Base-by-base conservation (phyloP, 2,113 vertebrate genomes). In the Apodemus speciosus region DNA sequence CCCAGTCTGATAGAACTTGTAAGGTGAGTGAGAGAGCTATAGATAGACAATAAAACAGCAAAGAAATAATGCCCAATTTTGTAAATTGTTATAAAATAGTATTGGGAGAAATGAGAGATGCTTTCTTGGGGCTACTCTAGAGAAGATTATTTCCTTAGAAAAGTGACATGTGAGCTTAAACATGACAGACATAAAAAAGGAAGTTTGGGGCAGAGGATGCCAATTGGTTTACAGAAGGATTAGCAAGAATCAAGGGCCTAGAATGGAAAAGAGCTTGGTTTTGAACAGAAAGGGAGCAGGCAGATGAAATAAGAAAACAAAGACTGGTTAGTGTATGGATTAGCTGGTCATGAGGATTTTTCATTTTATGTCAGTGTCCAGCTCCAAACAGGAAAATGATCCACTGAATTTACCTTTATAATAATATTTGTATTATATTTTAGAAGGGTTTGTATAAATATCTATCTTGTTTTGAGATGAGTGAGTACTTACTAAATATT, bases 261-360 rank as follows among this genome's bases (percentile, higher is more conserved):
- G 35, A 58, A 40, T 58, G 35, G 3, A 30, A 51, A 79, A 71
- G 9, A 86, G 27, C 25, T 73, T 76, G 13, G 20, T 77, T 38
- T 25, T n/a, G 53, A 81, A 25, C 9, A 88, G 38, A 95, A 93
- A 80, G 13, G 32, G 10, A 72, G 23, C 1, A 20, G n/a, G 56
- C 18, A 93, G 76, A 92, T 38, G 9, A 88, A 56, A 90, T 85
- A 27, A 89, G 30, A 64, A 72, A 77, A 62, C 35, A 90, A 79
- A 62, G 46, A 15, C 25, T 35, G 53, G 32, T 1, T 95, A 53
- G 27, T 80, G 9, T 2, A 76, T 49, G 6, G 16, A 81, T 38
- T 72, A 87, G 5, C 2, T 40, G 11, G 30, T 3, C 23, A 88
- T 53, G 46, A n/a, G 49, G 40, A 56, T 35, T 51, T 83, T 73